Evolutionary conservation across 2,113 vertebrate genomes (phyloP).

Genomic region (Campylomormyrus tamandua): DNA sequence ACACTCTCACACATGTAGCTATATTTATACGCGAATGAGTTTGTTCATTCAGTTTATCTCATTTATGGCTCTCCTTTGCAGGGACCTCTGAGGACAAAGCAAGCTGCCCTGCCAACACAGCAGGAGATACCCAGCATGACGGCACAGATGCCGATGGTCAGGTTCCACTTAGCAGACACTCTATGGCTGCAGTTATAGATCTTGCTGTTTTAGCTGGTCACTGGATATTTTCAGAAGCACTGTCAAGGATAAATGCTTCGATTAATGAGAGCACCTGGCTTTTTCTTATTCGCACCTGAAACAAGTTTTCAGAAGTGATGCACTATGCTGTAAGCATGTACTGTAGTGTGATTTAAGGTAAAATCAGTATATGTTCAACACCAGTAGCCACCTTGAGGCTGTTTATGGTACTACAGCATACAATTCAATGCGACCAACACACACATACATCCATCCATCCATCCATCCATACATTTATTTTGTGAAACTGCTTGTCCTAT

Average conservation of each 20-base stretch:
- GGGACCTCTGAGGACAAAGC: background rate
- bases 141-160: background rate
- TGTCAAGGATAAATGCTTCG: background rate
- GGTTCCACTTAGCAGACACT: background rate
- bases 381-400: background rate
- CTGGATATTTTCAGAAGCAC: background rate
- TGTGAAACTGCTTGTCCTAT: too few relatives aligned
- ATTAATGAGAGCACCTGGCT: background rate
- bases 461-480: too few relatives aligned
- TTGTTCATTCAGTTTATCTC: background rate
- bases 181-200: background rate
- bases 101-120: background rate
- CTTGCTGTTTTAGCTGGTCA: background rate
- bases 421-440: background rate
- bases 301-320: background rate
- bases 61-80: background rate
- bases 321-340: background rate
- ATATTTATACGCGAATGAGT: background rate
- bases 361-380: background rate
- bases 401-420: background rate
- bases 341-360: background rate
- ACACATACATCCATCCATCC: background rate
- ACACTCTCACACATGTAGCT: background rate
- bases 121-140: background rate
- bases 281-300: background rate